phyloP scores from a whole-genome alignment of 1,140 invertebrate species.

The Andrena cerasifolii region DNA sequence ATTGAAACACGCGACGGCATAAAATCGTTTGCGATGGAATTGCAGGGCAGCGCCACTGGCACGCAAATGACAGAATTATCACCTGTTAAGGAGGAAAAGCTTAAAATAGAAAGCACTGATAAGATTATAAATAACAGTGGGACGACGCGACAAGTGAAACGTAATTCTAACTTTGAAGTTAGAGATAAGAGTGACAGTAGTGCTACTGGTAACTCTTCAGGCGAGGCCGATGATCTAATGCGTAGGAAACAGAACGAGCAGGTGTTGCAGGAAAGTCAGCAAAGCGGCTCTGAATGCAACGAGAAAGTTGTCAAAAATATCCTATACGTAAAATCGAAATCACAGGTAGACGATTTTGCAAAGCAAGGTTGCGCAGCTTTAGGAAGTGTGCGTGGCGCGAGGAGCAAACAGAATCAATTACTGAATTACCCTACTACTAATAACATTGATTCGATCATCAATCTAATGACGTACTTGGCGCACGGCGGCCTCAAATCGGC shows the following conservation, averaged over 20 bases:
- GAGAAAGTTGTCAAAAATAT: slow-evolving; percentile 44
- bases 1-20: neutral
- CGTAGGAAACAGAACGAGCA: neutral
- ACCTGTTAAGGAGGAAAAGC: neutral
- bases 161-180: neutral
- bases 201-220: no score
- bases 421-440: neutral
- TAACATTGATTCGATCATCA: neutral
- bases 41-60: neutral
- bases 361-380: neutral
- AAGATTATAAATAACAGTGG: no score
- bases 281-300: neutral
- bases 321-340: slow-evolving; percentile 10
- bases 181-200: neutral
- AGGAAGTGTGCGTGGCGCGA: neutral
- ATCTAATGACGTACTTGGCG: slow-evolving; percentile 52
- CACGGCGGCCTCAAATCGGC: neutral
- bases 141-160: neutral
- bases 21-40: neutral
- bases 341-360: neutral
- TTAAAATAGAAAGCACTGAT: neutral
- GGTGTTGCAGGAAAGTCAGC: no score
- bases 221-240: neutral
- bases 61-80: neutral
- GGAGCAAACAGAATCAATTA: neutral